A percentile compares a stretch with the other conserved stretches of the same genome.
phyloP scores from a whole-genome alignment of 2,113 vertebrate genomes.

The Equus przewalskii region DNA sequence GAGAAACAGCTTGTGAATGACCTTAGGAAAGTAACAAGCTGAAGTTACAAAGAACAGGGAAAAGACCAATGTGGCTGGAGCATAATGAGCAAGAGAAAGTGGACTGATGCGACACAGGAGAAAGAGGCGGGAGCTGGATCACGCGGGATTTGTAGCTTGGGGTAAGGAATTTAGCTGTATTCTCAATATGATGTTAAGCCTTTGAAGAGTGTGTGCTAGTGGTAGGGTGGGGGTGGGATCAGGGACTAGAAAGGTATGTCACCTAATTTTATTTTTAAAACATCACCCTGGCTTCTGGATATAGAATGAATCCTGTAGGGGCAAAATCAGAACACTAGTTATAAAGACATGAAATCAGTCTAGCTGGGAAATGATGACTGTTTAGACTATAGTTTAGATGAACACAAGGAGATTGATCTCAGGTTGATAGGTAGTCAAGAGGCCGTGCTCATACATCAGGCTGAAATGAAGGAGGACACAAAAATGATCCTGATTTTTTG shows the following conservation, averaged over 20 bases:
- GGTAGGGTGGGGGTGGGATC: neutral
- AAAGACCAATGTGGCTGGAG: neutral
- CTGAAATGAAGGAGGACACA: too few relatives aligned
- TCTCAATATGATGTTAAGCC: neutral
- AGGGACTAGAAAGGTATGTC: too few relatives aligned
- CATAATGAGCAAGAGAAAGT: neutral
- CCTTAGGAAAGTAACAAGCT: neutral
- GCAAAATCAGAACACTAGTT: neutral
- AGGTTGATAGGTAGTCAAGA: too few relatives aligned
- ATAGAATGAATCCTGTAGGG: neutral
- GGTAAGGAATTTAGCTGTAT: neutral
- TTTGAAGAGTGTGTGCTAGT: neutral
- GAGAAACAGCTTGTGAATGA: neutral
- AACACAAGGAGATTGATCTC: too few relatives aligned
- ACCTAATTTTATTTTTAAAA: slow-evolving; percentile 10
- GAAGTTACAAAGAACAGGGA: neutral
- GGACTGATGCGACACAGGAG: neutral
- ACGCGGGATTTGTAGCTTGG: neutral
- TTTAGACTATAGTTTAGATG: too few relatives aligned
- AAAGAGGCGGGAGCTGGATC: neutral
- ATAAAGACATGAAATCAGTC: too few relatives aligned
- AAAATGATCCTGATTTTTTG: too few relatives aligned
- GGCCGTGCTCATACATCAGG: too few relatives aligned
- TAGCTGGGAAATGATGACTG: too few relatives aligned
- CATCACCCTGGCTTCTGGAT: neutral